A percentile compares a stretch with the other conserved stretches of the same genome.
Evolutionary conservation across 2,797 vertebrate species (phyloP).

Genomic region (Lagocephalus sceleratus): DNA sequence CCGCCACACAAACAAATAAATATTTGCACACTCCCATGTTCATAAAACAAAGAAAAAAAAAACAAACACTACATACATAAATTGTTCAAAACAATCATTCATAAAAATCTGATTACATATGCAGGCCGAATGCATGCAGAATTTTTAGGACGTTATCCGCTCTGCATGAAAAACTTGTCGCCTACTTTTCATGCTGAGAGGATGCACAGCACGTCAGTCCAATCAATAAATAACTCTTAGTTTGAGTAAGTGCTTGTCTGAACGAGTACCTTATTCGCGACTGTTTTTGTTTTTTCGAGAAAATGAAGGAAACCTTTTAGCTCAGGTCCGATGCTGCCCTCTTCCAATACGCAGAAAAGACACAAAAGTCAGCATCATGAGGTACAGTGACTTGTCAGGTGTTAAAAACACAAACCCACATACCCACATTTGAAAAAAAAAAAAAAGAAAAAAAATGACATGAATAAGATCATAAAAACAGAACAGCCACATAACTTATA

Average conservation of each 20-base stretch:
- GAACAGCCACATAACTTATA: conserved; percentile 93
- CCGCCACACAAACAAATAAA: conserved; percentile 86
- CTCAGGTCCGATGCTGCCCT: conserved; percentile 73
- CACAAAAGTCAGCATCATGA: conserved; percentile 79
- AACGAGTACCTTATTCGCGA: conserved; percentile 55
- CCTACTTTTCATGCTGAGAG: conserved; percentile 39
- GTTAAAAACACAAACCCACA: conserved; percentile 78
- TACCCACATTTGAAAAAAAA: conserved; percentile 42
- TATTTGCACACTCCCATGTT: conserved; percentile 92
- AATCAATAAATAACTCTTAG: conserved; percentile 29
- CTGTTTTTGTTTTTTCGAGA: conserved; percentile 24
- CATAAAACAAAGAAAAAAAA: conserved; percentile 73
- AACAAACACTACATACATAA: conserved; percentile 80
- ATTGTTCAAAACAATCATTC: conserved; percentile 79
- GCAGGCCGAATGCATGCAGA: conserved; percentile 58
- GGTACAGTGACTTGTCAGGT: conserved; percentile 88
- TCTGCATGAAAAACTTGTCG: conserved; percentile 42
- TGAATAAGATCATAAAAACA: conserved; percentile 53
- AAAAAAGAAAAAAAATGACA: conserved; percentile 65
- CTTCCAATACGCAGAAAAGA: conserved; percentile 70
- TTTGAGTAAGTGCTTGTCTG: conserved; percentile 65
- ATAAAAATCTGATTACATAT: conserved; percentile 63
- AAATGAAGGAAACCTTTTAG: conserved; percentile 68
- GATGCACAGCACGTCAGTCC: conserved; percentile 35
- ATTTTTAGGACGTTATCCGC: conserved; percentile 35